Conservation (phyloP, 2,888 invertebrate species). For the Eudasyphora cyanicolor region DNA sequence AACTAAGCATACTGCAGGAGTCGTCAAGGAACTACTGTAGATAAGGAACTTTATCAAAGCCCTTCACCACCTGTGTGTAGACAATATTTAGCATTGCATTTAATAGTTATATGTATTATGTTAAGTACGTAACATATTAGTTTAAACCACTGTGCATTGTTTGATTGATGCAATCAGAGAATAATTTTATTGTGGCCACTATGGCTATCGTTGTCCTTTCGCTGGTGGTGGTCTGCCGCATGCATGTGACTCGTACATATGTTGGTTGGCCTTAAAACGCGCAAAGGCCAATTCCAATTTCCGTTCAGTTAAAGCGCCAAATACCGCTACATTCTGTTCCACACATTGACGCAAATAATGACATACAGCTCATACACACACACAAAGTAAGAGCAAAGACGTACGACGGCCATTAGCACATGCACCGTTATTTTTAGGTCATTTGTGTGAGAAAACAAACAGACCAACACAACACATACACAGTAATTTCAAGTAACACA, state of each 20-base stretch:
- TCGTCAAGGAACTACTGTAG: too few species aligned
- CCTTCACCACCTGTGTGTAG: too few species aligned
- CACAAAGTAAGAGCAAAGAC: slow-evolving; percentile 37
- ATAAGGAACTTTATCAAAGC: too few species aligned
- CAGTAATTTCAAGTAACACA: slow-evolving; percentile 1
- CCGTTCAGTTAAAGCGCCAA: slow-evolving; percentile 59
- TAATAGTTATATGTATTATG: background rate
- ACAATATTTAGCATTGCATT: too few species aligned
- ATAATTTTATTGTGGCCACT: slow-evolving; percentile 24
- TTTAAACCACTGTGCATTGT: background rate
- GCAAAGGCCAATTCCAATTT: slow-evolving; percentile 53
- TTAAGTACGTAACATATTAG: background rate
- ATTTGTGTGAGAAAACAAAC: slow-evolving; percentile 55
- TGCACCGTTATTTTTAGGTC: slow-evolving; percentile 66
- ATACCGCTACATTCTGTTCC: slow-evolving; percentile 36
- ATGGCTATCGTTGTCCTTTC: slow-evolving; percentile 16
- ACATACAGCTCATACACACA: slow-evolving; percentile 2
- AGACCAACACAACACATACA: slow-evolving; percentile 29
- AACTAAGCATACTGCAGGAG: too few species aligned
- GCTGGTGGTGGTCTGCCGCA: background rate
- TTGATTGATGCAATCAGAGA: too few species aligned
- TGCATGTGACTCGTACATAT: slow-evolving; percentile 19
- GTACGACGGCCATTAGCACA: slow-evolving; percentile 58
- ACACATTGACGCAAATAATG: background rate
- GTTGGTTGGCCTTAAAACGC: slow-evolving; percentile 63